phyloP scores from a whole-genome alignment of 1,140 invertebrate species.

The Tigriopus japonicus region DNA sequence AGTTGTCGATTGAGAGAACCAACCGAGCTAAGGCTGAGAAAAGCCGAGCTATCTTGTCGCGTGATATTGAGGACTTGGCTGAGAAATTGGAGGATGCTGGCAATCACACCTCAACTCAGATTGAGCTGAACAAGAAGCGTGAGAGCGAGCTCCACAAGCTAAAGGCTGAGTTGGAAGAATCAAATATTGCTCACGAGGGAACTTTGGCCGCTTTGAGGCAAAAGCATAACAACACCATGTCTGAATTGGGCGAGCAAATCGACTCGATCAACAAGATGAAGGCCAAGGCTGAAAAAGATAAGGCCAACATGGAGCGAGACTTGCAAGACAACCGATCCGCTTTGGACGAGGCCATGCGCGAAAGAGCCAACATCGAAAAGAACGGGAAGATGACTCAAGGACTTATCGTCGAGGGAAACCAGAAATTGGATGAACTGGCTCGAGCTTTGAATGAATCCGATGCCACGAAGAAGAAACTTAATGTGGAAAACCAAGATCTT shows the following conservation, averaged over 20 bases:
- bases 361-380: constrained; percentile 64
- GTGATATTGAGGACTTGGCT: constrained; percentile 88
- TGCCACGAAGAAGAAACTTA: constrained; percentile 86
- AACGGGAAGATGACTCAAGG: constrained; percentile 31
- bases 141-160: constrained; percentile 40
- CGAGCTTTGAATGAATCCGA: constrained; percentile 87
- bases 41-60: constrained; percentile 80
- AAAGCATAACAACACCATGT: constrained; percentile 97
- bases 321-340: constrained; percentile 30
- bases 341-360: constrained; percentile 31
- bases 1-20: constrained; percentile 36
- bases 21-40: constrained; percentile 58
- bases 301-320: constrained; percentile 29
- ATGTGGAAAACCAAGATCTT: constrained; percentile 87
- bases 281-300: constrained; percentile 57
- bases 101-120: constrained; percentile 90
- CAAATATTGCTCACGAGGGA: constrained; percentile 93
- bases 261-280: constrained; percentile 98
- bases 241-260: constrained; percentile 96
- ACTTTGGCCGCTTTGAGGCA: constrained; percentile 85
- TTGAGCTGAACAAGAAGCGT: constrained; percentile 47
- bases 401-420: constrained; percentile 2
- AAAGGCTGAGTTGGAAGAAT: constrained; percentile 76
- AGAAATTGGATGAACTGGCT: constrained; percentile 68
- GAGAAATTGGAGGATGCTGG: constrained; percentile 80